Evolutionary conservation across 2,888 invertebrate genomes (phyloP).

Genomic region (Petrolisthes cinctipes): DNA sequence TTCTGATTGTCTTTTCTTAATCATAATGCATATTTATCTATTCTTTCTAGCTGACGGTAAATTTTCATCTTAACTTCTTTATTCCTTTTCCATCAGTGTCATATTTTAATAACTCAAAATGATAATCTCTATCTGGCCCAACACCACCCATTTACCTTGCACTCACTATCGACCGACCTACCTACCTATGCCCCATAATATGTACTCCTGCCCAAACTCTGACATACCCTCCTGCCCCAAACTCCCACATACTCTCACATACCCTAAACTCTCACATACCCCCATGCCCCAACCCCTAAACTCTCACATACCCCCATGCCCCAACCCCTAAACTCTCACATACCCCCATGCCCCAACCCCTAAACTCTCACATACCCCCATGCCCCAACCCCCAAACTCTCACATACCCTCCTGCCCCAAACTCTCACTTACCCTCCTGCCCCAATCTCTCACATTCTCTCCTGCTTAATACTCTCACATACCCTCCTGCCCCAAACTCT

Average conservation of each 20-base stretch:
- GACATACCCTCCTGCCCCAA: neutral
- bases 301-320: conserved; percentile 8
- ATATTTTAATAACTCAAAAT: too few species aligned
- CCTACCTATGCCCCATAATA: neutral
- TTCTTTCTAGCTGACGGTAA: too few species aligned
- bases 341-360: neutral
- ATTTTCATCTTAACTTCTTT: too few species aligned
- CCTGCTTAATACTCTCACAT: neutral
- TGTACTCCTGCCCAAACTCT: neutral
- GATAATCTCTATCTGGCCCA: too few species aligned
- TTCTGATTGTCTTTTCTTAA: too few species aligned
- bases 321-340: neutral
- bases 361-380: too few species aligned
- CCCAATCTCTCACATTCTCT: neutral
- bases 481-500: neutral
- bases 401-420: neutral
- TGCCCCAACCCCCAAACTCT: too few species aligned
- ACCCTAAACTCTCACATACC: neutral
- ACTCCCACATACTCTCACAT: neutral
- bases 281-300: neutral
- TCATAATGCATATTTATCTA: too few species aligned
- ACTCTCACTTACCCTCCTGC: neutral
- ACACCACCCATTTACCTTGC: neutral
- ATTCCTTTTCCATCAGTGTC: too few species aligned
- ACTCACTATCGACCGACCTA: neutral